These are phyloP conservation scores for Coenonympha arcania DNA, from an alignment of 2,888 invertebrate genomes.

Conservation along the genomic window DNA sequence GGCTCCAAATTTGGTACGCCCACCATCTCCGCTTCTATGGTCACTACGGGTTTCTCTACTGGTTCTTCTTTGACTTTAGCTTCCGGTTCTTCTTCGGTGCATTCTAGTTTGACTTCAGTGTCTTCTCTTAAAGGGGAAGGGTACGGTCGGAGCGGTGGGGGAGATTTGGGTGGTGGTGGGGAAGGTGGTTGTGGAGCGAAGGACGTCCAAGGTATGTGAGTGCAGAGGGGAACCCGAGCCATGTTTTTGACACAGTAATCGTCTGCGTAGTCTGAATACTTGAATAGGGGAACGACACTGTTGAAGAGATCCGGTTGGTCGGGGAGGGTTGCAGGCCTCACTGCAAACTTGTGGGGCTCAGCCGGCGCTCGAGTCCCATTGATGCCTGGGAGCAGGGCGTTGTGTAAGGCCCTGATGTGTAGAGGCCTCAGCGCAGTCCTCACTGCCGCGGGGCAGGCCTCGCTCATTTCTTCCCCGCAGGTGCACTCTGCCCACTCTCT, in stretches of 20 bases:
- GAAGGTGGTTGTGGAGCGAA: conserved; percentile 59
- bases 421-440: conserved; percentile 56
- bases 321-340: conserved; percentile 44
- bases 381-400: conserved; percentile 71
- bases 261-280: conserved; percentile 67
- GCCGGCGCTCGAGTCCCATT: conserved; percentile 74
- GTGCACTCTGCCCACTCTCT: conserved; percentile 47
- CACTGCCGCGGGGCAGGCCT: conserved; percentile 50
- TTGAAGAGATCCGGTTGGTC: conserved; percentile 53
- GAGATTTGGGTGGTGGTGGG: conserved; percentile 51
- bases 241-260: conserved; percentile 64
- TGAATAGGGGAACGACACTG: conserved; percentile 61
- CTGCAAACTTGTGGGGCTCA: conserved; percentile 56
- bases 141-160: conserved; percentile 52
- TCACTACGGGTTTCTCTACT: conserved; percentile 14
- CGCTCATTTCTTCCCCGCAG: conserved; percentile 41
- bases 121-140: conserved; percentile 36
- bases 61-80: conserved; percentile 24
- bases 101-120: not conserved
- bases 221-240: conserved; percentile 50
- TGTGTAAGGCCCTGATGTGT: conserved; percentile 72
- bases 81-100: conserved; percentile 18
- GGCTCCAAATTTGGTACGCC: conserved; percentile 42
- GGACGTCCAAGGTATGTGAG: conserved; percentile 51
- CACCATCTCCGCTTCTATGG: conserved; percentile 34